Evolutionary conservation across 2,888 invertebrate species (phyloP).

Genomic region (Pyrocoelia pectoralis): DNA sequence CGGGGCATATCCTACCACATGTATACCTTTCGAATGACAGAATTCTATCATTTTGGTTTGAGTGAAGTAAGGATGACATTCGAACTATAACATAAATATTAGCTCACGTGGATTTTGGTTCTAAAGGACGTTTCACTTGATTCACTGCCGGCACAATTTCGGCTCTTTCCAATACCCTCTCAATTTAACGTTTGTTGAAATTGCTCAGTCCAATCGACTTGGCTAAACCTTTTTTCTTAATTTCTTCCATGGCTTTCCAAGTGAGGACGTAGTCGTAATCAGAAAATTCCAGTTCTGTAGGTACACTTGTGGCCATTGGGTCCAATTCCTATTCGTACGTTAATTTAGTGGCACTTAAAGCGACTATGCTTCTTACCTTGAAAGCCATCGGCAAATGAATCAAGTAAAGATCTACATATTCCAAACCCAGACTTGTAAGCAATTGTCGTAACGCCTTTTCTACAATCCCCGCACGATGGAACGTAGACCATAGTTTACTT

Average conservation of each 20-base stretch:
- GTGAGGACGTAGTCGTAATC: conserved; percentile 72
- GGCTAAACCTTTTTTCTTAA: conserved; percentile 71
- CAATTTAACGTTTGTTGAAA: conserved; percentile 79
- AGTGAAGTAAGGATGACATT: conserved; percentile 62
- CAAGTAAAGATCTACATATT: conserved; percentile 87
- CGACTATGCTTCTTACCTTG: conserved; percentile 62
- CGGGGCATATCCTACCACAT: conserved; percentile 81
- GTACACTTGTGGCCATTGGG: too few relatives aligned
- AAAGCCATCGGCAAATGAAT: conserved; percentile 93
- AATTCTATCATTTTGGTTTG: conserved; percentile 73
- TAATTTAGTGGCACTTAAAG: too few relatives aligned
- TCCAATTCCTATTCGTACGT: too few relatives aligned
- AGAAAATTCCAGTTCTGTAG: background rate
- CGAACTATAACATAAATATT: conserved; percentile 67
- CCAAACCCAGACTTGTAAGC: conserved; percentile 74
- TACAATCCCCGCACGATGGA: conserved; percentile 81
- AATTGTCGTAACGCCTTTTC: conserved; percentile 72
- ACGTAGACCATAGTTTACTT: conserved; percentile 81
- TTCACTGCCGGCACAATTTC: conserved; percentile 72
- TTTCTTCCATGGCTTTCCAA: conserved; percentile 78
- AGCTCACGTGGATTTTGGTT: too few relatives aligned
- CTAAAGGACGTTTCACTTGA: conserved; percentile 57
- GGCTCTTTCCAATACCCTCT: conserved; percentile 70
- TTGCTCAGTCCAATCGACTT: conserved; percentile 84
- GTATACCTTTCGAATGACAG: conserved; percentile 70